phyloP scores from a whole-genome alignment of 2,113 vertebrate genomes.

The Mandrillus leucophaeus region DNA sequence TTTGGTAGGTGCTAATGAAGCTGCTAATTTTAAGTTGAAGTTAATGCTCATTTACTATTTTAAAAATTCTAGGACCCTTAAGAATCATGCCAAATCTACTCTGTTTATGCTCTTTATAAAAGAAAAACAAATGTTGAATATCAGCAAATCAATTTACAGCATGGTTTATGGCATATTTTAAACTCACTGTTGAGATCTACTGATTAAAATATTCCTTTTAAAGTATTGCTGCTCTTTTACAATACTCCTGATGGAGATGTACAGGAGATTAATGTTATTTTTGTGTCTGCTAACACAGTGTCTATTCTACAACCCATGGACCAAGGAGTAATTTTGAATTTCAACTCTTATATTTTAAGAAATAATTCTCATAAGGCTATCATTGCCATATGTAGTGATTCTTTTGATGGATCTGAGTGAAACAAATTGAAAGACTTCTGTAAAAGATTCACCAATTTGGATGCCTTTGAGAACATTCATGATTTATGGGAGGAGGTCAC shows the following conservation, averaged over 20 bases:
- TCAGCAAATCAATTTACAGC: background rate
- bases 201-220: background rate
- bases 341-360: background rate
- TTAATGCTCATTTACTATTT: background rate
- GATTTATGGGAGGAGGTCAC: background rate
- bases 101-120: background rate
- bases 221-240: background rate
- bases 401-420: background rate
- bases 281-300: background rate
- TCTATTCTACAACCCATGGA: background rate
- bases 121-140: no score
- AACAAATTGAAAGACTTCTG: background rate
- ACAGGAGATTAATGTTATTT: background rate
- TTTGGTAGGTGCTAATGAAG: background rate
- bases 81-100: background rate
- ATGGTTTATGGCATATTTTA: background rate
- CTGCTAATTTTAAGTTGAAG: background rate
- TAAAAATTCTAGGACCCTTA: background rate
- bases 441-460: background rate
- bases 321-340: background rate
- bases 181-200: background rate
- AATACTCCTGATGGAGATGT: background rate
- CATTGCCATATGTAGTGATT: background rate
- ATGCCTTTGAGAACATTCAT: background rate
- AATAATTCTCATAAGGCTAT: background rate